phyloP scores from a whole-genome alignment of 1,140 invertebrate species.

The Eubasilissa regina region DNA sequence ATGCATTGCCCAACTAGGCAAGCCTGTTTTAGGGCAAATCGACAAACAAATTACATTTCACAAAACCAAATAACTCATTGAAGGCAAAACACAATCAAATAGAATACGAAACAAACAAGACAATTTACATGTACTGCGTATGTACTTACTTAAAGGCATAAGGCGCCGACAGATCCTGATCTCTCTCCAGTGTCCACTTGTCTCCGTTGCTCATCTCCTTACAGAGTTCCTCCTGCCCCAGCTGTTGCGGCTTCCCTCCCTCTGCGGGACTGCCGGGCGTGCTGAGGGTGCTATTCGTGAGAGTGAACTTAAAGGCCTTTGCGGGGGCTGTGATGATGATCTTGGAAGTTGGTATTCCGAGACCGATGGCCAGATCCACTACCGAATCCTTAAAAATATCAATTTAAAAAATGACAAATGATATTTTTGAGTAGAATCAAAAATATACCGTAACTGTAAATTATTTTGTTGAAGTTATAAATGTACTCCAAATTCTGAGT shows the following conservation, averaged over 20 bases:
- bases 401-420: conserved; percentile 15
- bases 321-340: conserved; percentile 81
- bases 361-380: conserved; percentile 80
- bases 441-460: too few species aligned
- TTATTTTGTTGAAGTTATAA: too few species aligned
- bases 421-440: neutral
- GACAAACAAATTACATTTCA: too few species aligned
- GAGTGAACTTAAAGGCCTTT: conserved; percentile 77
- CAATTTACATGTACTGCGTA: too few species aligned
- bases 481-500: too few species aligned
- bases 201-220: conserved; percentile 72
- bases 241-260: conserved; percentile 72
- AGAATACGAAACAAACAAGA: too few species aligned
- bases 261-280: conserved; percentile 76
- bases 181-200: conserved; percentile 83
- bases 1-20: too few species aligned
- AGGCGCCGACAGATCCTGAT: conserved; percentile 84
- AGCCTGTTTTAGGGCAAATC: too few species aligned
- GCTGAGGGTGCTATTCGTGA: conserved; percentile 77
- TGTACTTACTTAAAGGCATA: conserved; percentile 78
- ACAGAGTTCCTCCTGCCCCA: conserved; percentile 79
- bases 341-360: conserved; percentile 80
- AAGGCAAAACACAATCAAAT: too few species aligned
- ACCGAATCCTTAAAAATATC: conserved; percentile 78
- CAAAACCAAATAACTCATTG: too few species aligned